Conservation (phyloP, 2,888 invertebrate species). For the Asteroscopus sphinx region DNA sequence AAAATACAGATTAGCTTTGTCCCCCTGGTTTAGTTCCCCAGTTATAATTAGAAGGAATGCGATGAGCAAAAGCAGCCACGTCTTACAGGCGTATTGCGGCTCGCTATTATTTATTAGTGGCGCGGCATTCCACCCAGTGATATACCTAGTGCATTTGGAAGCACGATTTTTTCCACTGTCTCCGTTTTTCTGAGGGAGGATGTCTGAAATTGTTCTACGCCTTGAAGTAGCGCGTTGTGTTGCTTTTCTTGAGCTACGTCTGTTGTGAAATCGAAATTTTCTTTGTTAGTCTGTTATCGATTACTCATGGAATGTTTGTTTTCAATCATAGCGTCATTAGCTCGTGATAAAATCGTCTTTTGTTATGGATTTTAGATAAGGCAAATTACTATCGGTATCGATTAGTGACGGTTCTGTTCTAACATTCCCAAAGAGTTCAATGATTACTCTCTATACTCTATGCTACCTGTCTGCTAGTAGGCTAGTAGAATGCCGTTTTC, state of each 20-base stretch:
- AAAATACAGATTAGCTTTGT: conserved; percentile 48
- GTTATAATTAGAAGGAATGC: conserved; percentile 58
- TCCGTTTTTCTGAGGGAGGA: conserved; percentile 93
- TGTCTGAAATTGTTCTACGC: conserved; percentile 94
- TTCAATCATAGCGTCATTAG: conserved; percentile 32
- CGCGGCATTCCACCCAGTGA: conserved; percentile 63
- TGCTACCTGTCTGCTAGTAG: too few species aligned
- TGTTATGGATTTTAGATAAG: conserved; percentile 28
- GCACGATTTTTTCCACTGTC: conserved; percentile 94
- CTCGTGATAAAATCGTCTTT: conserved; percentile 17
- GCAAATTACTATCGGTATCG: conserved; percentile 17
- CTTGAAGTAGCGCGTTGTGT: conserved; percentile 93
- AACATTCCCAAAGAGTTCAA: too few species aligned
- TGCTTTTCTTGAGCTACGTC: conserved; percentile 94
- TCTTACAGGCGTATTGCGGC: conserved; percentile 56
- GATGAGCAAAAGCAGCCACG: conserved; percentile 63
- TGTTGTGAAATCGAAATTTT: conserved; percentile 73
- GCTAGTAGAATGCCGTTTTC: too few species aligned
- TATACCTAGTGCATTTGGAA: conserved; percentile 96
- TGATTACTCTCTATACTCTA: too few species aligned
- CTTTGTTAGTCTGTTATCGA: conserved; percentile 44
- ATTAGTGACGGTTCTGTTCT: too few species aligned
- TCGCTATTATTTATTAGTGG: conserved; percentile 57
- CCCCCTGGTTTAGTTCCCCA: conserved; percentile 56
- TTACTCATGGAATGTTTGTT: conserved; percentile 38